Conservation (phyloP, 2,113 vertebrate genomes). For the Lichenostomus cassidix region DNA sequence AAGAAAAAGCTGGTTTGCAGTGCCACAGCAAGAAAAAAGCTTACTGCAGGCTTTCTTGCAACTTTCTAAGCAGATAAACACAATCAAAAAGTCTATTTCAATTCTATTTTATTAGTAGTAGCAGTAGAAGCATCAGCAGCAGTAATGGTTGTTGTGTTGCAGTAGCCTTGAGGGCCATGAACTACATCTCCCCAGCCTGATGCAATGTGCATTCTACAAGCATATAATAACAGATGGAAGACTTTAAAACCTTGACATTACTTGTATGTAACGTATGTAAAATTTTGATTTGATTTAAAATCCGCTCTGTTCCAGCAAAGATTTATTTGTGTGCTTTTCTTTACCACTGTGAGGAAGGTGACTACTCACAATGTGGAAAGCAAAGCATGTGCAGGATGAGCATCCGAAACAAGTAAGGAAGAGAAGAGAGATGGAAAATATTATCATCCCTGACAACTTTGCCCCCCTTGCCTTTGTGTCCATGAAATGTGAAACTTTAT, state of each 20-base stretch:
- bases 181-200: not conserved
- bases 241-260: constrained; percentile 6
- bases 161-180: not conserved
- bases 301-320: not conserved
- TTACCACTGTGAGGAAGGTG: constrained; percentile 10
- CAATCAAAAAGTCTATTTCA: not conserved
- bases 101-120: not conserved
- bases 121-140: not conserved
- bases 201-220: not conserved
- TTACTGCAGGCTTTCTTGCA: not conserved
- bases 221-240: not conserved
- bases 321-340: constrained; percentile 23
- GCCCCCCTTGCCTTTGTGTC: not conserved
- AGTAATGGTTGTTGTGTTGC: not conserved
- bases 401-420: not conserved
- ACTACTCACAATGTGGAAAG: not conserved
- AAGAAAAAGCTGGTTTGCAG: not conserved
- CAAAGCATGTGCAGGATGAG: not conserved
- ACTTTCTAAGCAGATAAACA: not conserved
- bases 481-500: not conserved
- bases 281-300: constrained; percentile 22
- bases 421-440: not conserved
- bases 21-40: not conserved
- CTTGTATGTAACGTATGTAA: not conserved
- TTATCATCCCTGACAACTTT: not conserved